Percentiles rank a stretch among this genome's conserved stretches.
These are phyloP conservation scores for Ctenopoma multispine DNA, from an alignment of 2,797 vertebrate genomes.

Conservation along the genomic window DNA sequence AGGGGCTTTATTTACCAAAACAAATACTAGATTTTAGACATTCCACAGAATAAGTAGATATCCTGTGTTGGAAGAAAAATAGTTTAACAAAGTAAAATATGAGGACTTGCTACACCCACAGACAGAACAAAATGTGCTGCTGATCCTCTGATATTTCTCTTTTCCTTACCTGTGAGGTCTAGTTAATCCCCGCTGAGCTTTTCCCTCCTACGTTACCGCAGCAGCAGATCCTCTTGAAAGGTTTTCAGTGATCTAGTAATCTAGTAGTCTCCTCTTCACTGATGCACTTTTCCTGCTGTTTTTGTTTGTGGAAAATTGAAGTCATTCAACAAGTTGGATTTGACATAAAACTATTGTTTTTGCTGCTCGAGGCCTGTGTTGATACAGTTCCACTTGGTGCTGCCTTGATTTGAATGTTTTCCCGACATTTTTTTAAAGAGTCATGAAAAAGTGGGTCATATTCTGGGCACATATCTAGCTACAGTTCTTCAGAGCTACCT, in stretches of 20 bases:
- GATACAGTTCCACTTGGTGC: background rate
- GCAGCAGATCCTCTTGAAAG: constrained; percentile 7
- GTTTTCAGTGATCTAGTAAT: background rate
- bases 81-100: background rate
- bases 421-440: constrained; percentile 42
- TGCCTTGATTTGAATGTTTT: constrained; percentile 32
- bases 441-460: constrained; percentile 17
- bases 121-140: too few relatives aligned
- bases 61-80: background rate
- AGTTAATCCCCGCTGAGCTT: background rate
- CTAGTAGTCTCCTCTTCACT: background rate
- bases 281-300: constrained; percentile 36
- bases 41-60: constrained; percentile 7
- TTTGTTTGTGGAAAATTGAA: constrained; percentile 37
- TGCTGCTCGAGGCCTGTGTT: background rate
- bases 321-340: constrained; percentile 33
- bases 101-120: background rate
- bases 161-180: background rate
- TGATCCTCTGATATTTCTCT: background rate
- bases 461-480: constrained; percentile 50
- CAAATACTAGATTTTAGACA: constrained; percentile 21
- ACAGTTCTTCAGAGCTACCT: constrained; percentile 43
- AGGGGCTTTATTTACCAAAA: constrained; percentile 10
- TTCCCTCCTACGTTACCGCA: background rate
- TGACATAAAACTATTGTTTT: constrained; percentile 14